phyloP scores from a whole-genome alignment of 2,113 vertebrate species.

The Phasianus colchicus region DNA sequence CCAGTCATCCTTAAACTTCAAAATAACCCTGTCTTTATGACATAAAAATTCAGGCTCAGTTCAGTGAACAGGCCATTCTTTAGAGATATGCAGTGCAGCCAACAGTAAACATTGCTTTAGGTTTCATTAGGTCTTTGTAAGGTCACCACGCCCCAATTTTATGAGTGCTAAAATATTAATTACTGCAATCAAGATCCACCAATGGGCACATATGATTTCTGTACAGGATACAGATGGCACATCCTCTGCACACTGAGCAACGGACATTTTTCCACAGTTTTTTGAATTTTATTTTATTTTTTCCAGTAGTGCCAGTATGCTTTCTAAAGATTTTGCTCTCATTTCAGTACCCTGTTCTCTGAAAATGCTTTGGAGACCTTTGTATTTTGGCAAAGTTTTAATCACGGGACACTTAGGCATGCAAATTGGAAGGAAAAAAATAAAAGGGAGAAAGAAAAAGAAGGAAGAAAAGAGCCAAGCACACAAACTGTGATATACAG shows the following conservation, averaged over 20 bases:
- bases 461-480: not conserved
- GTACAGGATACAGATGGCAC: not conserved
- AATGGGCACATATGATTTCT: not conserved
- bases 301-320: not conserved
- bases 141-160: not conserved
- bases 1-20: not conserved
- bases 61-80: not conserved
- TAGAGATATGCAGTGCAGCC: not conserved
- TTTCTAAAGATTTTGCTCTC: not conserved
- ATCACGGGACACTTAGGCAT: not conserved
- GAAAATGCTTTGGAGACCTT: not conserved
- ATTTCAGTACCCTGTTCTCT: not conserved
- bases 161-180: not conserved
- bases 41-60: not conserved
- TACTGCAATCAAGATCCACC: not conserved
- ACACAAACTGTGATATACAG: not conserved
- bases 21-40: not conserved
- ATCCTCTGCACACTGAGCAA: not conserved
- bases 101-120: not conserved
- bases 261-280: rapidly evolving
- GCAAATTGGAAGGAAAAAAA: not conserved
- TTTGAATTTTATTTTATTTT: not conserved
- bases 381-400: not conserved
- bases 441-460: not conserved
- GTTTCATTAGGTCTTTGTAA: not conserved